Base-by-base conservation (phyloP, 2,113 vertebrate genomes). In the Triplophysa dalaica region DNA sequence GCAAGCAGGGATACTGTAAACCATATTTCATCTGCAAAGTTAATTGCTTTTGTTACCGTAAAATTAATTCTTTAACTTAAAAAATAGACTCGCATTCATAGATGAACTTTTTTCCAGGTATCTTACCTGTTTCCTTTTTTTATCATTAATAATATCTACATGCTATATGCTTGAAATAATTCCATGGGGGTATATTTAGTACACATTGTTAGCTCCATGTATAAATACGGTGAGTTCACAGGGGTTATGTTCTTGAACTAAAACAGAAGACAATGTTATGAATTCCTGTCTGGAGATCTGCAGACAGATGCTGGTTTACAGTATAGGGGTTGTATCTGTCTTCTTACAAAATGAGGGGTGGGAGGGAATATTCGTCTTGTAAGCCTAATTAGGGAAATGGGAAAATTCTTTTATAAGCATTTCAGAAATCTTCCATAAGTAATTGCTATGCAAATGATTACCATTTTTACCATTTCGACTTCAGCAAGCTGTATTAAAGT, bases 381-480 rank as follows among this genome's bases (percentile, higher is more conserved):
- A 70, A 69, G 56, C 58, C 69, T 69, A 82, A 85, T 81, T 81
- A 70, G 75, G 45, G 72, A 81, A 58, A 45, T 84, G 63, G 16
- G 41, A 41, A 29, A 63, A 52, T 52, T 65, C 5, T 65, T 33
- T 52, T 24, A 48, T 26, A 56, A 16, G 52, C 38, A 52, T 29
- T 72, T 26, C 26, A 38, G 50, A 56, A 56, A 56, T 80, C 26
- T 77, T 64, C 33, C 29, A 8, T 56, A 84, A 79, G 75, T 68
- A 87, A 73, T 64, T 78, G 83, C 84, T 84, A 84, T 88, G 87
- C 82, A 86, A 86, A 89, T 87, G n/a, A 29, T 58, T 67, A 45
- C 16, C 65, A 79, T 87, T 87, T 87, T 86, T 88, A 80, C 70
- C 77, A 76, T 86, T 89, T 85, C 76, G 88, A 85, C 78, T 82